Evolutionary conservation across 2,113 vertebrate species (phyloP).

Genomic region (Sminthopsis crassicaudata): DNA sequence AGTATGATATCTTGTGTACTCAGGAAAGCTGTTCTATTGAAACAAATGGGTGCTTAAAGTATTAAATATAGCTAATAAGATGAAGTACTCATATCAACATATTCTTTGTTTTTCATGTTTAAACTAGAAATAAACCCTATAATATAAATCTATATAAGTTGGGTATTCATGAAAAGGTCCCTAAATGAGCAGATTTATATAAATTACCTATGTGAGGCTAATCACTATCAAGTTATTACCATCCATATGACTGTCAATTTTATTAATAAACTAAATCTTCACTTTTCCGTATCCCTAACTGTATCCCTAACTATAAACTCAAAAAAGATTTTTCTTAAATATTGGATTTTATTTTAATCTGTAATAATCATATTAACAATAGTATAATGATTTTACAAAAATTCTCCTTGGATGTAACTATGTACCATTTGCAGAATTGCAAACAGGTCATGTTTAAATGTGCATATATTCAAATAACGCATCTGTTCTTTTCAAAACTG

Average conservation of each 20-base stretch:
- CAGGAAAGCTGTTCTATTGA: neutral
- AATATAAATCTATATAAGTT: neutral
- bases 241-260: neutral
- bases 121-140: neutral
- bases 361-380: neutral
- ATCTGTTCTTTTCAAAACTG: neutral
- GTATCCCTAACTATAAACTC: neutral
- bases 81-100: neutral
- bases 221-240: neutral
- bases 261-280: neutral
- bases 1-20: neutral
- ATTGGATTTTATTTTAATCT: neutral
- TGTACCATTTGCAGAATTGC: neutral
- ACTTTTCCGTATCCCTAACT: neutral
- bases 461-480: neutral
- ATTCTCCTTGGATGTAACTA: neutral
- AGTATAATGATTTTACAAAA: neutral
- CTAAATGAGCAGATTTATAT: neutral
- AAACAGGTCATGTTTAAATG: constrained; percentile 3
- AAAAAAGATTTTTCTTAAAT: neutral
- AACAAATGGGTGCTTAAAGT: neutral
- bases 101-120: neutral
- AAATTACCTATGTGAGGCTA: neutral
- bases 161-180: neutral
- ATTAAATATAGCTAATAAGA: neutral